Evolutionary conservation across 1,140 invertebrate species (phyloP).

Genomic region (Hestina assimilis): DNA sequence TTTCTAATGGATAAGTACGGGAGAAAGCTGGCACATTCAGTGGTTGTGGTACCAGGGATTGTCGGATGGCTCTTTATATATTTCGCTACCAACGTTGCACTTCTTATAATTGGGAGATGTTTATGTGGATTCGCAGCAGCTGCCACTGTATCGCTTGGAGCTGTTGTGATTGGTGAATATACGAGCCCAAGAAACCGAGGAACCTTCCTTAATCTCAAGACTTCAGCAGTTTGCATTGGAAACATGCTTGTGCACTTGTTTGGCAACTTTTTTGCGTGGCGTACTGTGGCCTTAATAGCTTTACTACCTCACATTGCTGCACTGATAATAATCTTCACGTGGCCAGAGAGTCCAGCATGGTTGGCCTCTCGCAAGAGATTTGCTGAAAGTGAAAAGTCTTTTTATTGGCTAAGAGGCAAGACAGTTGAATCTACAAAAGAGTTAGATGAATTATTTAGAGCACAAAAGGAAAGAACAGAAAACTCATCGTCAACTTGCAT

Average conservation of each 20-base stretch:
- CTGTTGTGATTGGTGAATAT: slow-evolving; percentile 61
- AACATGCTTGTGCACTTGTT: slow-evolving; percentile 46
- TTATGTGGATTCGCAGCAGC: slow-evolving; percentile 47
- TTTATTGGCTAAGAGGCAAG: slow-evolving; percentile 53
- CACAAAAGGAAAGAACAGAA: slow-evolving; percentile 38
- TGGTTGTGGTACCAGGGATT: slow-evolving; percentile 44
- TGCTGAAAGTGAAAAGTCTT: slow-evolving; percentile 43
- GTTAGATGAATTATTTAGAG: slow-evolving; percentile 41
- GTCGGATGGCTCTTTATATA: slow-evolving; percentile 54
- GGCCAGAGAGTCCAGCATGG: slow-evolving; percentile 64
- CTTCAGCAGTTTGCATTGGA: slow-evolving; percentile 50
- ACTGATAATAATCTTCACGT: slow-evolving; percentile 44
- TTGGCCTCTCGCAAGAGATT: slow-evolving; percentile 44
- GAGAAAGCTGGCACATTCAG: slow-evolving; percentile 37
- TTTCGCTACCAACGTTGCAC: slow-evolving; percentile 36
- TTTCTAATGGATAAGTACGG: slow-evolving; percentile 52
- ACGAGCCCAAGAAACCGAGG: slow-evolving; percentile 52
- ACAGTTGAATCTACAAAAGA: slow-evolving; percentile 36
- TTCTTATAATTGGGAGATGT: slow-evolving; percentile 46
- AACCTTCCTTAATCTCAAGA: slow-evolving; percentile 62
- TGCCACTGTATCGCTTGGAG: slow-evolving; percentile 51
- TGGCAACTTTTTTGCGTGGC: slow-evolving; percentile 48
- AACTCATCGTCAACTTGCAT: neutral
- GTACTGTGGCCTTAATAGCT: slow-evolving; percentile 43
- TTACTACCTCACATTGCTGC: slow-evolving; percentile 36